Base-by-base conservation (phyloP, 2,888 invertebrate genomes). In the Nymphalis c-album region DNA sequence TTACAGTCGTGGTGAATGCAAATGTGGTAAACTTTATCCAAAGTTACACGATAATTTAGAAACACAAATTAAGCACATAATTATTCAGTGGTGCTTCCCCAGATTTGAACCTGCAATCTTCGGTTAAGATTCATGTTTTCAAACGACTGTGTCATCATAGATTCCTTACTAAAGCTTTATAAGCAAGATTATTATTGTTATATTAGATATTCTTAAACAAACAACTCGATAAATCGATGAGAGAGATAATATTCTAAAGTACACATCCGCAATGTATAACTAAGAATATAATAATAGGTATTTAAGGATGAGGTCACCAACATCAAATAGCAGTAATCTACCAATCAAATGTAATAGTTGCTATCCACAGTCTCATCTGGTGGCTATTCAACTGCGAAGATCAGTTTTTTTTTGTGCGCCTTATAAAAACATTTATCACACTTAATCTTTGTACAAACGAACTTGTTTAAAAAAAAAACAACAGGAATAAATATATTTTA, bases 231-330 rank as follows among this genome's bases (percentile, higher is more conserved):
- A 10, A 57, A 57, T 57, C n/a, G n/a, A 57, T 35, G 16, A 57
- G 7, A 40, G 35, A 57, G 31, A 40, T 57, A 26, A 57, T 35
- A 35, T 40, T 26, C 18, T 18, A 57, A 48, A 48, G 48, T 48
- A 46, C n/a, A 51, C 59, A 60, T 60, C 50, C 64, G 57, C 57
- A 35, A 57, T 18, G 18, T 35, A 26, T 47, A 60, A 17, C 53
- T 31, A 18, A 20, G 31, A 66, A 60, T 50, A 45, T 60, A 69
- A 48, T 66, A 66, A 69, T 69, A 65, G n/a, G 22, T 58, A 61
- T 45, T 60, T 31, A 51, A 65, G 46, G 50, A 69, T 69, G 69
- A 69, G 66, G 57, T 67, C 69, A 69, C 65, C 64, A 46, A 62
- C 58, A 64, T 31, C 40, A 62, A 61, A 60, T 47, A 13, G 7